Evolutionary conservation across 2,113 vertebrate species (phyloP), one percentile per base, ranked within the genome.

Genomic region (Zosterops lateralis): DNA sequence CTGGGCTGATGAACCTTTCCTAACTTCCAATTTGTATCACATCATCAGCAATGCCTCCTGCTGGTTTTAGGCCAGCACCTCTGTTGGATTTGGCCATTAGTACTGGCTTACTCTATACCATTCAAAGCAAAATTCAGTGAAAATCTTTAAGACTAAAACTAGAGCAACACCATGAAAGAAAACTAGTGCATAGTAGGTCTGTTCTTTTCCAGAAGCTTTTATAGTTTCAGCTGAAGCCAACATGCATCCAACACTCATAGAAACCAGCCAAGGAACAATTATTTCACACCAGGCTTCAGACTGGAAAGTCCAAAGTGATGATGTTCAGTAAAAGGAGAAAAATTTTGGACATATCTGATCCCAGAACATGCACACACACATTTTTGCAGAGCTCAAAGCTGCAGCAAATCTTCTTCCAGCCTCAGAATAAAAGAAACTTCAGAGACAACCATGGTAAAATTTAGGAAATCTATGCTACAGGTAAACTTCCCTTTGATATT

Each of bases 301-400:
- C 3, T 57, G 65, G 16, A 50, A 78, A 87, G 51, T 68, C 60
- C 71, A 84, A 57, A 21, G 18, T 62, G 40, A 77, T 4, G 10
- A 84, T 0, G 2, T 53, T 78, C 73, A 65, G 42, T 62, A 40
- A 81, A 78, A 91, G 25, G 15, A 75, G 34, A 38, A 66, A 44
- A 75, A 51, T 51, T 14, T 26, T 57, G 61, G 42, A 53, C 38
- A 31, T 14, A 26, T 18, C 14, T 70, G 47, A 81, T 75, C 42
- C 40, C 0, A 0, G 47, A 89, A 50, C 28, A 73, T 0, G 2
- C 11, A 54, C 38, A 51, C 8, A 45, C 9, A 25, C 29, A 68
- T 58, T 82, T 87, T 71, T 65, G 54, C 45, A 79, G 31, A 25
- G 57, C 65, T 94, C 74, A 78, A 61, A 84, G 36, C 45, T 44